Evolutionary conservation across 2,113 vertebrate genomes (phyloP), one percentile per base, ranked within the genome.

Genomic region (Propithecus coquereli): DNA sequence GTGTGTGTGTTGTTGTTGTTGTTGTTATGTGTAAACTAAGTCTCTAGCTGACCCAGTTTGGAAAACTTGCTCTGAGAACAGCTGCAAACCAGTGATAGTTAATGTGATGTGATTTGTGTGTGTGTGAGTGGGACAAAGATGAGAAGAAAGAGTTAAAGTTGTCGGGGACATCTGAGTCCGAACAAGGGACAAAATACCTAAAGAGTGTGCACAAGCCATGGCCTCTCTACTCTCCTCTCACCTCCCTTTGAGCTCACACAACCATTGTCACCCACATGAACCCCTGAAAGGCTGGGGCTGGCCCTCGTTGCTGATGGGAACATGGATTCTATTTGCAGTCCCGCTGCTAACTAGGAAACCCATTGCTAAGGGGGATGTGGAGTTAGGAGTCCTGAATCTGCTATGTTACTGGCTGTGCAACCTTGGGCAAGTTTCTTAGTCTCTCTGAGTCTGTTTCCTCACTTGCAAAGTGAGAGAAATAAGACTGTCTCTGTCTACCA

Each of bases 151-250:
- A 59, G 74, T 11, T 23, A 59, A 40, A 79, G 25, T 18, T 25
- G 27, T 73, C 52, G 43, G 6, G 37, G 47, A 68, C 20, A 68
- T 34, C 23, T 25, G 61, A 16, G 17, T 68, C 54, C 37, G 71
- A 71, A 30, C 8, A 18, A 79, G 73, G 66, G 23, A 23, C 65
- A 9, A 65, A 6, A 71, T 59, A 43, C n/a, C 6, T 10, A 4
- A 14, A 47, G 20, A 8, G 6, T 1, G 0, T 11, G 32, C 54
- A 27, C 13, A 59, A 23, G 32, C 27, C 27, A 17, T 0, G n/a
- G 66, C 23, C 18, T 57, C 37, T 74, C 45, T 0, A 2, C n/a
- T 52, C 68, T 30, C 30, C 40, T 87, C 7, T n/a, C 23, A 20
- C n/a, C 65, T 83, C 30, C n/a, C 14, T 14, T 47, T 1, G 1